A percentile compares a stretch with the other conserved stretches of the same genome.
Conservation (phyloP, 1,140 invertebrate genomes). For the Venustaconcha ellipsiformis region DNA sequence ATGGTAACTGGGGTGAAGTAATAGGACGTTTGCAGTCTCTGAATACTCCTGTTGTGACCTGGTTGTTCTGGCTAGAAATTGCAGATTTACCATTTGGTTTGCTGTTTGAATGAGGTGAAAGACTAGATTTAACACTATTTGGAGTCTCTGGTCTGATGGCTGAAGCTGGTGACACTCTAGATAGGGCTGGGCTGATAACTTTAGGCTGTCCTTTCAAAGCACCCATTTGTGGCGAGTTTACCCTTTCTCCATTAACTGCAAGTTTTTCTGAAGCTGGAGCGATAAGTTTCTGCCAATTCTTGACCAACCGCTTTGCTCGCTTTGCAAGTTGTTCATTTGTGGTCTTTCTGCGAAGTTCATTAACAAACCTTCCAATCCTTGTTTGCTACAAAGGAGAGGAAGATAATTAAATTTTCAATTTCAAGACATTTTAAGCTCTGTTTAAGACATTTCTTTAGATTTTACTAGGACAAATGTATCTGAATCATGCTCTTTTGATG, state of each 20-base stretch:
- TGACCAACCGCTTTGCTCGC: constrained; percentile 89
- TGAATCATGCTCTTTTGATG: no score
- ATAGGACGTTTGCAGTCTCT: constrained; percentile 16
- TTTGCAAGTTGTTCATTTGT: constrained; percentile 82
- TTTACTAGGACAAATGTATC: no score
- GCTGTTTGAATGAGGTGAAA: constrained; percentile 28
- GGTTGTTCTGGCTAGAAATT: constrained; percentile 20
- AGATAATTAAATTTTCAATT: background rate
- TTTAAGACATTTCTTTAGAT: no score
- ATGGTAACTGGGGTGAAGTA: constrained; percentile 16
- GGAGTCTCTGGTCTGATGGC: constrained; percentile 20
- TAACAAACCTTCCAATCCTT: constrained; percentile 93
- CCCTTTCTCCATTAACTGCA: constrained; percentile 45
- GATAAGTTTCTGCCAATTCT: constrained; percentile 89
- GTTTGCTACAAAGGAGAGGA: constrained; percentile 75
- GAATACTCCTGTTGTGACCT: constrained; percentile 18
- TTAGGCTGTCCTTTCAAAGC: constrained; percentile 34
- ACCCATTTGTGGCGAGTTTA: constrained; percentile 24
- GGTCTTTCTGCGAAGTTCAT: constrained; percentile 89
- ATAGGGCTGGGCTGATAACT: constrained; percentile 12
- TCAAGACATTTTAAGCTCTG: background rate
- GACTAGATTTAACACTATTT: constrained; percentile 44
- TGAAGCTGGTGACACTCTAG: constrained; percentile 28
- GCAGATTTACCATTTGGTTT: constrained; percentile 8
- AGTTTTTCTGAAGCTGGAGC: constrained; percentile 34